Percentiles rank a stretch among this genome's conserved stretches.
Conservation (phyloP, 2,797 vertebrate species). For the Tamandua tetradactyla region DNA sequence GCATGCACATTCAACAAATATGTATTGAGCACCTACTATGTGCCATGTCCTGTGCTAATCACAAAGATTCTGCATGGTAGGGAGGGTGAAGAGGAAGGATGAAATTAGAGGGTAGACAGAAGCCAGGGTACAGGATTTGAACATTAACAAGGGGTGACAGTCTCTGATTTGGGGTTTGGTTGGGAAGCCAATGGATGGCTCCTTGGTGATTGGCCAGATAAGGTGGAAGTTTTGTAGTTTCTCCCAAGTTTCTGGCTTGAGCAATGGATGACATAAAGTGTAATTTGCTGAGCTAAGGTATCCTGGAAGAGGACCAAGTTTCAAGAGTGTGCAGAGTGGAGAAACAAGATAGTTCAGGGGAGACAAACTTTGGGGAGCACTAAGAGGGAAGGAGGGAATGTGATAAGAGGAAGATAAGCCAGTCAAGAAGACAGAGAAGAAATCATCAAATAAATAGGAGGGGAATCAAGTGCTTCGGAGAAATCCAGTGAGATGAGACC, state of each 20-base stretch:
- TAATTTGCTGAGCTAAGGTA: background rate
- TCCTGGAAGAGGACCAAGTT: background rate
- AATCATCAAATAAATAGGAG: background rate
- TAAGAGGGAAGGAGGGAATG: background rate
- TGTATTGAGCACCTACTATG: background rate
- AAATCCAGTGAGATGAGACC: background rate
- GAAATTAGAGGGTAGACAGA: background rate
- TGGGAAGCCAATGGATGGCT: background rate
- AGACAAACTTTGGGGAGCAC: background rate
- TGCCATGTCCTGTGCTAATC: background rate
- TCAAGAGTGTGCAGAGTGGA: background rate
- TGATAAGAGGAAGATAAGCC: background rate
- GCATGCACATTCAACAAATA: background rate
- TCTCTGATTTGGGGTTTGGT: background rate
- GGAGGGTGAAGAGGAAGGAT: background rate
- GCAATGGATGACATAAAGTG: background rate
- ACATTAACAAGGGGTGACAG: background rate
- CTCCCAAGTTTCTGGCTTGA: background rate
- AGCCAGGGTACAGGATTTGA: background rate
- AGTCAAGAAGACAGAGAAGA: background rate
- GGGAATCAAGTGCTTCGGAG: background rate
- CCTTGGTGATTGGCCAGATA: background rate
- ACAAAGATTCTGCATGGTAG: background rate
- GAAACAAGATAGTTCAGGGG: constrained; percentile 21
- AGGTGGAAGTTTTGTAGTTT: background rate